phyloP scores from a whole-genome alignment of 2,113 vertebrate species.

The Mustelus asterias region DNA sequence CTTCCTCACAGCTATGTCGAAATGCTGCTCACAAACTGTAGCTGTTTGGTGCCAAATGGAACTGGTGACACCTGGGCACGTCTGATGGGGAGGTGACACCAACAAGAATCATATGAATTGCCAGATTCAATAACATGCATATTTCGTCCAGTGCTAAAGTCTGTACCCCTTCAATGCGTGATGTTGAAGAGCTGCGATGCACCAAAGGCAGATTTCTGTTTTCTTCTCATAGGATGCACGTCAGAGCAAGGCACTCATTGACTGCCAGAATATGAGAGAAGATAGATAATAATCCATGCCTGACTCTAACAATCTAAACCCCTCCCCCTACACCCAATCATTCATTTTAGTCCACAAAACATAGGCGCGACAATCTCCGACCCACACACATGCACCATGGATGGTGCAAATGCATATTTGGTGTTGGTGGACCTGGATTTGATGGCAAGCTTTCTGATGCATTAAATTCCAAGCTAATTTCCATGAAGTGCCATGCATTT shows the following conservation, averaged over 20 bases:
- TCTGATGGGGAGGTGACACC: neutral
- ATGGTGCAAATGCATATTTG: neutral
- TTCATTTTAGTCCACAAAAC: neutral
- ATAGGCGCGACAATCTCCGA: neutral
- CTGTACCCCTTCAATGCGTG: neutral
- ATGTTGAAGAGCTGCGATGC: neutral
- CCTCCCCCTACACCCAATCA: no score
- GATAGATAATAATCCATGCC: neutral
- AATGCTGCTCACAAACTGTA: neutral
- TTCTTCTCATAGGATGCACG: neutral
- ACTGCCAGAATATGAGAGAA: neutral
- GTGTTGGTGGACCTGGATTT: neutral
- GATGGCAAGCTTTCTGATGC: neutral
- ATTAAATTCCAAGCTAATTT: neutral
- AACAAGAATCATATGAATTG: neutral
- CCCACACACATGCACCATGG: neutral
- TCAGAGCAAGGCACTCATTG: neutral
- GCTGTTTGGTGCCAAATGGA: neutral
- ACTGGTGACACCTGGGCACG: neutral
- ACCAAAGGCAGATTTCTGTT: neutral
- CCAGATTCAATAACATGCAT: neutral
- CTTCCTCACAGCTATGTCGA: neutral
- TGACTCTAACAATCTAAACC: neutral
- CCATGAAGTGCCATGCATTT: neutral
- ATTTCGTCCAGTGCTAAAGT: neutral